phyloP scores from a whole-genome alignment of 2,113 vertebrate genomes.

The Aleadryas rufinucha region DNA sequence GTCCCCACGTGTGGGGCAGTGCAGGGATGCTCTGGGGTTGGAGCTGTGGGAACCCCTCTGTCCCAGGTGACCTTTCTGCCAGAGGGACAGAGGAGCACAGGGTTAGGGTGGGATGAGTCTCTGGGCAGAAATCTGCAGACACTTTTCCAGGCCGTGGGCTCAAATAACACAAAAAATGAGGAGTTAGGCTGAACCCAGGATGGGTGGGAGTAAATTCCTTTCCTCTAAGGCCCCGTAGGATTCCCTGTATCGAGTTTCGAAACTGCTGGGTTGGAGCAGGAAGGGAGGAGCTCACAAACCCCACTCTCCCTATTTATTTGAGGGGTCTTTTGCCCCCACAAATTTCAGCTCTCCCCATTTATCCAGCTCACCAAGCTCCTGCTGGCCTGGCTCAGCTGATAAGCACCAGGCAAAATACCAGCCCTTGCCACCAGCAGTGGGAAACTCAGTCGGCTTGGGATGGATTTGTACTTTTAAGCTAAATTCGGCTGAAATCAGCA shows the following conservation, averaged over 20 bases:
- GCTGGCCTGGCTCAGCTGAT: background rate
- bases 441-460: background rate
- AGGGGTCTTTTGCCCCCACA: background rate
- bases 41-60: background rate
- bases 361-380: background rate
- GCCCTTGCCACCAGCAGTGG: background rate
- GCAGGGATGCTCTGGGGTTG: background rate
- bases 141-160: background rate
- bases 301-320: slow-evolving; percentile 9
- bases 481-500: background rate
- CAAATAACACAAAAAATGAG: slow-evolving; percentile 39
- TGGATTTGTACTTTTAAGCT: background rate
- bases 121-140: slow-evolving; percentile 16
- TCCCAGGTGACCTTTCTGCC: slow-evolving; percentile 8
- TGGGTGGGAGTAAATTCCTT: slow-evolving; percentile 64
- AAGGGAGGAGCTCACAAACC: slow-evolving; percentile 29
- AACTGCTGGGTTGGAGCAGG: slow-evolving; percentile 7
- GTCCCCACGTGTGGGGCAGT: rapidly evolving
- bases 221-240: slow-evolving; percentile 8
- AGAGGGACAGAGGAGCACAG: background rate
- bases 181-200: slow-evolving; percentile 44
- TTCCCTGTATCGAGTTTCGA: slow-evolving; percentile 42
- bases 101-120: background rate
- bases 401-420: background rate
- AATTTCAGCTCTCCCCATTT: background rate